Base-by-base conservation (phyloP, 2,113 vertebrate genomes). In the Leucopternis melanops region DNA sequence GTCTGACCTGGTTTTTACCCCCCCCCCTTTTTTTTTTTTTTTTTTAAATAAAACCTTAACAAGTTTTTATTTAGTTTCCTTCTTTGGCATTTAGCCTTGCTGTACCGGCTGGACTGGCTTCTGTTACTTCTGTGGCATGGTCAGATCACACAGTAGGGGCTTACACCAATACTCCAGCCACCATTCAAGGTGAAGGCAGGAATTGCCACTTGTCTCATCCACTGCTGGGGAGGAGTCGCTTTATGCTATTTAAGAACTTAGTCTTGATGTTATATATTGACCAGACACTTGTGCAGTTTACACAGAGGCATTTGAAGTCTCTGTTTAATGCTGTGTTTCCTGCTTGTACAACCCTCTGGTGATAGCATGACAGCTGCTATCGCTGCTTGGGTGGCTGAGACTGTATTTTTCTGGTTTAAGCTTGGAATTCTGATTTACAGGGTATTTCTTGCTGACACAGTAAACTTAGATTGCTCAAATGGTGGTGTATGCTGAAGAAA, bases 121-220 rank as follows among this genome's bases (percentile, higher is more conserved):
- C 65, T 38, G 1, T 44, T 44, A 1, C 36, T 74, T 26, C 45
- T 27, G 1, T 3, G 1, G 31, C 25, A 11, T 0, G 3, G 26
- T 75, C 16, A 22, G 49, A 5, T 36, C 1, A 1, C 9, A 1
- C 5, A 0, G 36, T 7, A 20, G 40, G 34, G n/a, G 3, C 54
- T 86, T 20, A 4, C 49, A n/a, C 13, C 32, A 7, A 2, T 31
- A 6, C 29, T 84, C 17, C 58, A 32, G 18, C 31, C 10, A 9
- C 78, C 5, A 6, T 26, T 65, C 23, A 20, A n/a, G 36, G 32
- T 31, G 45, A 29, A 44, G n/a, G 42, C 18, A 31, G 32, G 61
- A 79, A 32, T 21, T 66, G 50, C 52, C 1, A 6, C 44, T 70
- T 42, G 20, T 63, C 27, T 75, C 29, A 2, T 9, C 36, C 1